Conservation (phyloP, 2,888 invertebrate species). For the Sphaeridia pumilis region DNA sequence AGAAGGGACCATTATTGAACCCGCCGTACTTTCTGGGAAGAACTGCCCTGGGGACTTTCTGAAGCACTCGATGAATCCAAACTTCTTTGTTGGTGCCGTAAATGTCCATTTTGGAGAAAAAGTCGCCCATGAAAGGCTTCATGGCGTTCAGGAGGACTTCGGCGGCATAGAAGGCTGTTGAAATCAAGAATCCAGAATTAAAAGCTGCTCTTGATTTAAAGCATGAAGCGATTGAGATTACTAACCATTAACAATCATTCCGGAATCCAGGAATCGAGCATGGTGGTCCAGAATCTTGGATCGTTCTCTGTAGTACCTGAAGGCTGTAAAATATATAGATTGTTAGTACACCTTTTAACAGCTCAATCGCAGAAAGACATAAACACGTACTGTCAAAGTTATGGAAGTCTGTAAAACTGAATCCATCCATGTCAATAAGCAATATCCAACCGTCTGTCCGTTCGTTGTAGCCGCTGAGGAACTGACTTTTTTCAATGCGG, state of each 20-base stretch:
- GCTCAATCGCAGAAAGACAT: too few species aligned
- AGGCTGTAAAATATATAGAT: too few species aligned
- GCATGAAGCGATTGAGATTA: too few species aligned
- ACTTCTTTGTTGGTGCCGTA: background rate
- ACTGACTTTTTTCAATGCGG: background rate
- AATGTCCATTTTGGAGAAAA: background rate
- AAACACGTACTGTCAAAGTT: background rate
- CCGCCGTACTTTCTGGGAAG: background rate
- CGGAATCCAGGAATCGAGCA: background rate
- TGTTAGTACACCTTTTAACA: too few species aligned
- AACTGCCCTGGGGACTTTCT: background rate
- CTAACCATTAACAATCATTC: constrained; percentile 1
- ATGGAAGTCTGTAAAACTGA: background rate
- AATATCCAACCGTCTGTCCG: background rate
- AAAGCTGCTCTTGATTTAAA: too few species aligned
- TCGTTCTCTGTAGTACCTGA: background rate
- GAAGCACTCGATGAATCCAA: background rate
- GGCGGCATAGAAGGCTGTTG: too few species aligned
- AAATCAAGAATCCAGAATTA: too few species aligned
- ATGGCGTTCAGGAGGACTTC: background rate
- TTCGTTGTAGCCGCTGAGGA: background rate
- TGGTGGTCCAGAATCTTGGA: background rate
- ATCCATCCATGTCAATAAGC: background rate
- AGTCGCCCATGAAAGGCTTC: background rate
- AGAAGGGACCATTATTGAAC: too few species aligned